These are phyloP conservation scores for Reinhardtius hippoglossoides DNA, from an alignment of 2,113 vertebrate species.

Conservation along the genomic window DNA sequence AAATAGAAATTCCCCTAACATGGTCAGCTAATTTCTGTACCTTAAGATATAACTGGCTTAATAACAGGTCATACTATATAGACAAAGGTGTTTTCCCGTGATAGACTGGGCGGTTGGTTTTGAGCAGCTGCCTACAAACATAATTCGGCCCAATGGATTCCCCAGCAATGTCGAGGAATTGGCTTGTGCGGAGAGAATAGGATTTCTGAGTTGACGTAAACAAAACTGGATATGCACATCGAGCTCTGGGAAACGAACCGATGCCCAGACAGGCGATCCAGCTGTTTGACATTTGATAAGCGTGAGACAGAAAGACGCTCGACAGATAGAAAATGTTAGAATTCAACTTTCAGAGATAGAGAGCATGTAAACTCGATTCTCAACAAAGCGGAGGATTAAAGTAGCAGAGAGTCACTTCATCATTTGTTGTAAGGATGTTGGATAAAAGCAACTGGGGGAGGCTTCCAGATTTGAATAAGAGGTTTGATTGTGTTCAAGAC, in stretches of 20 bases:
- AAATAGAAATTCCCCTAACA: not conserved
- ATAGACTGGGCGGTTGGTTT: constrained; percentile 12
- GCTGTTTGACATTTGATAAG: constrained; percentile 76
- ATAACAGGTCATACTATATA: constrained; percentile 26
- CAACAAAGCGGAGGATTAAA: not conserved
- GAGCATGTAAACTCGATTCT: not conserved
- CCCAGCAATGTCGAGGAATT: constrained; percentile 18
- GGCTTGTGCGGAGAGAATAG: constrained; percentile 28
- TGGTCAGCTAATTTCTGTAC: not conserved
- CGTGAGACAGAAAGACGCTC: constrained; percentile 57
- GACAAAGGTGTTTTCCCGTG: constrained; percentile 30
- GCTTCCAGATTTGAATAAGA: constrained; percentile 30
- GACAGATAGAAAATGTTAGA: constrained; percentile 2
- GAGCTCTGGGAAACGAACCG: constrained; percentile 68
- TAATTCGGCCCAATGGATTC: constrained; percentile 31
- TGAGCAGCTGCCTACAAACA: constrained; percentile 44
- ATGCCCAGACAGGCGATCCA: constrained; percentile 67
- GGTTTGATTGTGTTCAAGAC: not conserved
- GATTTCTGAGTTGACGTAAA: constrained; percentile 63
- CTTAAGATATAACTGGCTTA: constrained; percentile 5
- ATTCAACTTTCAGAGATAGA: constrained; percentile 8
- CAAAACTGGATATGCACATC: constrained; percentile 50
- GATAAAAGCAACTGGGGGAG: constrained; percentile 10
- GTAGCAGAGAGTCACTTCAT: too few species aligned
- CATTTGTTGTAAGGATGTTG: not conserved